phyloP scores from a whole-genome alignment of 2,888 invertebrate species.

The Platerodrilus igneus region DNA sequence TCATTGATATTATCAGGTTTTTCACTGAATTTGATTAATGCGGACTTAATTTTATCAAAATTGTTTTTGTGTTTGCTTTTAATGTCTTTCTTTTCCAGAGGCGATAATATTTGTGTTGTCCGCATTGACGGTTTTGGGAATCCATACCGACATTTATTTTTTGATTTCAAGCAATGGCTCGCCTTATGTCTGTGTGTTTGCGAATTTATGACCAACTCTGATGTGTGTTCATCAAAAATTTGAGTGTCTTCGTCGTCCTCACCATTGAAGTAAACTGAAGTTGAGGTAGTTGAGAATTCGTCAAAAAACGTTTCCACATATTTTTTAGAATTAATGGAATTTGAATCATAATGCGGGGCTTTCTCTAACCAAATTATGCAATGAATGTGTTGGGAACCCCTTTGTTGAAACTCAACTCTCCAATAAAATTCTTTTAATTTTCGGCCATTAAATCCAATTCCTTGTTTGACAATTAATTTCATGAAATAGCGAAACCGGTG shows the following conservation, averaged over 20 bases:
- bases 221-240: neutral
- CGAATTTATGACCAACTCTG: constrained; percentile 1
- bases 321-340: neutral
- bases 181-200: constrained; percentile 2
- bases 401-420: constrained; percentile 4
- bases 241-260: neutral
- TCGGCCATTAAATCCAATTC: constrained; percentile 1
- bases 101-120: too few relatives aligned
- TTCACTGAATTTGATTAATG: neutral
- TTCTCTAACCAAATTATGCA: neutral
- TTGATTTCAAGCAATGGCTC: neutral
- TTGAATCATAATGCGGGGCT: constrained; percentile 2
- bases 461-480: neutral
- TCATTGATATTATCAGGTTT: constrained; percentile 1
- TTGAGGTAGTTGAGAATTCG: neutral
- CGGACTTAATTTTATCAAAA: neutral
- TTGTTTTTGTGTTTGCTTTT: neutral
- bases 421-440: neutral
- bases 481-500: constrained; percentile 1
- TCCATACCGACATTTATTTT: constrained; percentile 5
- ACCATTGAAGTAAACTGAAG: neutral
- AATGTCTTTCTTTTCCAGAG: neutral
- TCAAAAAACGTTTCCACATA: too few relatives aligned
- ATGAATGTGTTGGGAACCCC: constrained; percentile 4
- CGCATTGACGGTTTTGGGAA: too few relatives aligned